Evolutionary conservation across 2,888 invertebrate genomes (phyloP).

Genomic region (Rhagophthalmus giganteus): DNA sequence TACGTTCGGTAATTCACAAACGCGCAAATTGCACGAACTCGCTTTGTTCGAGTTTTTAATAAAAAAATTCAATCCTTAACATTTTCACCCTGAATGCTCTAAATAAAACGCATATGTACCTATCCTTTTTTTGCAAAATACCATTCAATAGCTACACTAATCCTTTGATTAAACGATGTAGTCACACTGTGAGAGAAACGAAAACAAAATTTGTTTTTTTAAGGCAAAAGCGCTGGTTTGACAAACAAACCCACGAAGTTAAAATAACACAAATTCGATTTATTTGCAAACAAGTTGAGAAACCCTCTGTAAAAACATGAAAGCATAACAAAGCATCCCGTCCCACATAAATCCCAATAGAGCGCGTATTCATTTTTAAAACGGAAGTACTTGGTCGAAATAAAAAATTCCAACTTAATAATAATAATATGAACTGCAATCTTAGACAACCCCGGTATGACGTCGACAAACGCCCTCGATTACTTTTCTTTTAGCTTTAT

Average conservation of each 20-base stretch:
- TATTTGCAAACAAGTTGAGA: constrained; percentile 37
- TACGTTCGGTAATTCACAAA: too few relatives aligned
- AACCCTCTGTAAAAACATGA: constrained; percentile 32
- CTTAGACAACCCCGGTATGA: constrained; percentile 16
- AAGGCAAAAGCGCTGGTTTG: constrained; percentile 19
- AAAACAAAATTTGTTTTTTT: constrained; percentile 23
- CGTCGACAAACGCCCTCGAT: neutral
- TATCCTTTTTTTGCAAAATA: neutral
- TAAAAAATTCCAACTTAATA: constrained; percentile 23
- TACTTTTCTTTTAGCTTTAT: neutral
- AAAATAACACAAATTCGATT: constrained; percentile 38
- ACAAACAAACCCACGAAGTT: constrained; percentile 29
- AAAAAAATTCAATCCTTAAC: too few relatives aligned
- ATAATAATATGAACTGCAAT: constrained; percentile 20
- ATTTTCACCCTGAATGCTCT: too few relatives aligned
- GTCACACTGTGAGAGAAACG: constrained; percentile 14
- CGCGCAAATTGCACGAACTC: too few relatives aligned
- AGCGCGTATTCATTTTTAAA: constrained; percentile 36
- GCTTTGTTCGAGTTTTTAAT: too few relatives aligned
- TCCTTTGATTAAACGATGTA: constrained; percentile 24
- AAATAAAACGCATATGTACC: constrained; percentile 10
- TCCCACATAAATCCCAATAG: constrained; percentile 29
- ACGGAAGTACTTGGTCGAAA: constrained; percentile 19
- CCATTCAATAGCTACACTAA: constrained; percentile 11
- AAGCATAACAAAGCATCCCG: constrained; percentile 27